Percentiles rank a stretch among this genome's conserved stretches.
Evolutionary conservation across 2,888 invertebrate species (phyloP).

Genomic region (Heteropelma amictum): DNA sequence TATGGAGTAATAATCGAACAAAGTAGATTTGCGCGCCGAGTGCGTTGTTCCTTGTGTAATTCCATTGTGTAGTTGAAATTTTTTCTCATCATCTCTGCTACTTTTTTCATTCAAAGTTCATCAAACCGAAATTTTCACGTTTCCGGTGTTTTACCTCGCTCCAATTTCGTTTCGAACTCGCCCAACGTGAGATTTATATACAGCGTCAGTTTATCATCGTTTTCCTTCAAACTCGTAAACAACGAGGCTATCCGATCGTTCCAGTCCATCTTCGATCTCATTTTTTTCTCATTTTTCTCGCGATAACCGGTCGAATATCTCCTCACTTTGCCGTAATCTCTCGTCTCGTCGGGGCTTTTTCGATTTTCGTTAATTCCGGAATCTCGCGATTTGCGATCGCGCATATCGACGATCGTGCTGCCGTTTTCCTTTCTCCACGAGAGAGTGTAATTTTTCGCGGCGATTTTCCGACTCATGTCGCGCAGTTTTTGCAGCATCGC

Average conservation of each 20-base stretch:
- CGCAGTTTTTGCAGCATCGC: constrained; percentile 24
- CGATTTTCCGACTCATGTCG: neutral
- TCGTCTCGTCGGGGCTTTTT: neutral
- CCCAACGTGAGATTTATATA: constrained; percentile 35
- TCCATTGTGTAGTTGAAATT: no score
- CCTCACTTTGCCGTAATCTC: no score
- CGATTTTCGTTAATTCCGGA: neutral
- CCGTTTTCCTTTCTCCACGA: neutral
- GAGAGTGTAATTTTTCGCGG: neutral
- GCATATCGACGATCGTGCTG: neutral
- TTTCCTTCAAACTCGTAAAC: constrained; percentile 18
- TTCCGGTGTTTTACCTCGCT: neutral
- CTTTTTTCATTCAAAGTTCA: neutral
- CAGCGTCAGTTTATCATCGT: constrained; percentile 22
- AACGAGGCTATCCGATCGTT: constrained; percentile 13
- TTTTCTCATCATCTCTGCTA: neutral
- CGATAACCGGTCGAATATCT: no score
- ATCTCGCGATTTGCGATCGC: neutral
- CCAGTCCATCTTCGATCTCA: no score
- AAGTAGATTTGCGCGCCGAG: no score
- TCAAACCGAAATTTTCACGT: neutral
- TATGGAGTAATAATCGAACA: no score
- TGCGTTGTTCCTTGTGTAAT: no score
- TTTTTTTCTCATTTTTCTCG: no score
- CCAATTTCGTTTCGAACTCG: constrained; percentile 6